Evolutionary conservation across 23 tunicate species (phyloP), one percentile per base, ranked within the genome.

Genomic region (Halocynthia aurantium): DNA sequence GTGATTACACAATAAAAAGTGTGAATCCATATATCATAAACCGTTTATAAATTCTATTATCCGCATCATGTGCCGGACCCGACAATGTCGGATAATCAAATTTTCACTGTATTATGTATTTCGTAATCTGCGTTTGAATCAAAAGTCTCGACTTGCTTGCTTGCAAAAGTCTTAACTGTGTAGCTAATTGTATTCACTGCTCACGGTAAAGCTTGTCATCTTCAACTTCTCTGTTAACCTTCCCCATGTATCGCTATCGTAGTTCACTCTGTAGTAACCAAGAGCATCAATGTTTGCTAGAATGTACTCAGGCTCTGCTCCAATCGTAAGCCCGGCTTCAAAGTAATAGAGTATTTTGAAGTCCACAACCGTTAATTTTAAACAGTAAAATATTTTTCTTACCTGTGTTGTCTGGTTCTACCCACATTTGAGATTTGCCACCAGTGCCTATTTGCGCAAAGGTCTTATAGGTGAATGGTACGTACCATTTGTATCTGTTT

Each of bases 221-320:
- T 81, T 75, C 21, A 86, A 65, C 12, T 74, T 71, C 7, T 5
- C 72, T 44, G 60, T 79, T 21, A 88, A 73, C 56, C 57, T 13
- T 6, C 67, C 22, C 95, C 95, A 88, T 55, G 77, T 83, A 8
- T 78, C 71, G 20, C 52, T 77, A 72, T 88, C 95, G 54, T 88
- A 88, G 53, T 88, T 88, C 15, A 88, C 88, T 73, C 95, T 19
- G 52, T 88, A 88, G 50, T 88, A 88, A 19, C 95, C 95, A 72
- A 74, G 62, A 2, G 84, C 88, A 21, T 68, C 88, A 55, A 71
- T 76, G 77, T 88, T 88, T 0, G 87, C 95, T 50, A 88, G 62
- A 53, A 78, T 69, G 49, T 81, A 88, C 11, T 81, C 71, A 0
- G 49, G 10, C 31, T 65, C 70, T n/a, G n/a, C n/a, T 10, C 2